Base-by-base conservation (phyloP, 2,888 invertebrate genomes). In the Rhimphoctona megacephalus region DNA sequence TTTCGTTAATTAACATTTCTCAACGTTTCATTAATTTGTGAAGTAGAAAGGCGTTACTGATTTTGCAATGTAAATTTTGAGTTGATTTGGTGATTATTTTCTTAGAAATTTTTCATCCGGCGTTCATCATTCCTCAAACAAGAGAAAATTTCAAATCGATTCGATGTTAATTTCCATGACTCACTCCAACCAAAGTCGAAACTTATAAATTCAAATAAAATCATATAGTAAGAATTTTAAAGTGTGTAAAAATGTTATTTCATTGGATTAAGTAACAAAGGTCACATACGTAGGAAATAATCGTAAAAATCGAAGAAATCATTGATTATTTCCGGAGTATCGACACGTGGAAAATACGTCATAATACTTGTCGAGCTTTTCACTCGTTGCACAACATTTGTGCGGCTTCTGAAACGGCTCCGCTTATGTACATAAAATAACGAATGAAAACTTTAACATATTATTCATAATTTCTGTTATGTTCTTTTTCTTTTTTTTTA, bases 331-430 rank as follows among this genome's bases (percentile, higher is more conserved):
- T 52, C 49, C 70, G 46, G 46, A 46, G 69, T 49, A n/a, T n/a
- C 49, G 70, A 61, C 61, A 61, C 61, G 61, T 61, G 61, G 25
- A 25, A 57, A 57, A 57, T 14, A 57, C 57, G 61, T 61, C 61
- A 61, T 61, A 61, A 61, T 61, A 61, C 30, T 30, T 17, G 30
- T 61, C 30, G 61, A 30, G 30, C 17, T 61, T 61, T 61, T 30
- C 61, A 30, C 61, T 61, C 14, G 30, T 61, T 61, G 30, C 9
- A 61, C 11, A 30, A 30, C 17, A 61, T 61, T 61, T 61, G 30
- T 61, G 61, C 17, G 30, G 17, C 30, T 61, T 30, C 6, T 61
- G 17, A 30, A 17, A 61, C 6, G 30, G 14, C 22, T 54, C 0
- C 49, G n/a, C 25, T 49, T n/a, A 49, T 19, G 17, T n/a, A 5